Base-by-base conservation (phyloP, 2,797 vertebrate genomes). In the Orientallactaga sibirica region DNA sequence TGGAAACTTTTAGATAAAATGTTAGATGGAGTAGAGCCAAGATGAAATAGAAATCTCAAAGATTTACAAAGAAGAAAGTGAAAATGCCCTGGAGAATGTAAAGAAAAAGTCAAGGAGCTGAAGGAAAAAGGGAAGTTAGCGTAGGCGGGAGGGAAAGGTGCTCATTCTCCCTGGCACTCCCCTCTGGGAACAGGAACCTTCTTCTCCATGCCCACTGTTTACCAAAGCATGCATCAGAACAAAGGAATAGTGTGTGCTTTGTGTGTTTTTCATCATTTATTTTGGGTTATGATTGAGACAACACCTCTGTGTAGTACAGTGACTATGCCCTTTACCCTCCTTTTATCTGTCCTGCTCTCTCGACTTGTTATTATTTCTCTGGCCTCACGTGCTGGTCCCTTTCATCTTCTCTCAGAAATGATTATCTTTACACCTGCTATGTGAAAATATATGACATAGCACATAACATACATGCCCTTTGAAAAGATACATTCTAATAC, bases 321-420 rank as follows among this genome's bases (percentile, higher is more conserved):
- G 90, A 92, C 93, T 77, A 76, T 83, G 62, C 83, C 92, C 93
- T 88, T 84, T 86, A 18, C 87, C 85, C 88, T 78, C 90, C 93
- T 81, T 88, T 94, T 78, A 80, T 92, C 94, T 43, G 18, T 2
- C 22, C 76, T 7, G 33, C 78, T 88, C 93, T 93, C 93, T 58
- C 78, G 86, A 71, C 78, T n/a, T 80, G 82, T 82, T 85, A 85
- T 96, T 94, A 92, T 86, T 95, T 88, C 94, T 67, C 75, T 55
- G 70, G 29, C 68, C 67, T 61, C 83, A 73, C 7, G 8, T 70
- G 52, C 25, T 27, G 37, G 70, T 2, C 33, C 61, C 84, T 96
- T 95, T 94, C 80, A 93, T 93, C 94, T 87, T 86, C 88, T 80
- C 92, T 93, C 88, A 95, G 90, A 91, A 95, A 91, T 95, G 64